Evolutionary conservation across 2,888 invertebrate species (phyloP), one percentile per base, ranked within the genome.

Genomic region (Lasiommata megera): DNA sequence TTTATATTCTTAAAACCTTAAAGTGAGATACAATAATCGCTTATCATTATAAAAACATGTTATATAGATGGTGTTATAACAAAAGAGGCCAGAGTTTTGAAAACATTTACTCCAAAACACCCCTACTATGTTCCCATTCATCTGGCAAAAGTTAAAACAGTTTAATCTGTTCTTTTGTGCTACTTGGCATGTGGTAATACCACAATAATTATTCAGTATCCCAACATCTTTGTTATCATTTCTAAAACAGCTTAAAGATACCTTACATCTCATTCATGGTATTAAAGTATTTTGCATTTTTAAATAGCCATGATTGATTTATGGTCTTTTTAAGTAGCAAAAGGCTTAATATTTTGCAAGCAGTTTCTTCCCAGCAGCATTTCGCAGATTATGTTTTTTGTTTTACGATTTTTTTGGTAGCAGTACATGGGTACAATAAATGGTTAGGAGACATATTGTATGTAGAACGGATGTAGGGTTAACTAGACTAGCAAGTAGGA

Each of bases 111-210:
- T 9, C 31, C 14, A 31, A 46, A 71, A 68, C 3, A 12, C 28
- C 18, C 14, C 28, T 11, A n/a, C 12, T 9, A 29, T 7, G 16
- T 6, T 37, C 6, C n/a, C 14, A 50, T 51, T 55, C 47, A 54
- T 51, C 55, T 12, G n/a, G 11, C 18, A 34, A 43, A 41, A 46
- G 57, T 57, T 46, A 54, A 54, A 51, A 47, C 31, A 52, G 47
- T 54, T 36, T 53, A 61, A 61, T 55, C 58, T 44, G 6, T 40
- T 17, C 17, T 17, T 34, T 61, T 61, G 58, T 55, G 11, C 1
- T 14, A 12, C 51, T 55, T 61, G 34, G 54, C 37, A 54, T 61
- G 61, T 36, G 58, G 61, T 61, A 31, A 46, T 38, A 12, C 29
- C 37, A 51, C 18, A 36, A 31, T 1, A 6, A 29, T 18, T 16